Evolutionary conservation across 2,797 vertebrate genomes (phyloP), one percentile per base, ranked within the genome.

Genomic region (Microctenopoma steveboyesi): DNA sequence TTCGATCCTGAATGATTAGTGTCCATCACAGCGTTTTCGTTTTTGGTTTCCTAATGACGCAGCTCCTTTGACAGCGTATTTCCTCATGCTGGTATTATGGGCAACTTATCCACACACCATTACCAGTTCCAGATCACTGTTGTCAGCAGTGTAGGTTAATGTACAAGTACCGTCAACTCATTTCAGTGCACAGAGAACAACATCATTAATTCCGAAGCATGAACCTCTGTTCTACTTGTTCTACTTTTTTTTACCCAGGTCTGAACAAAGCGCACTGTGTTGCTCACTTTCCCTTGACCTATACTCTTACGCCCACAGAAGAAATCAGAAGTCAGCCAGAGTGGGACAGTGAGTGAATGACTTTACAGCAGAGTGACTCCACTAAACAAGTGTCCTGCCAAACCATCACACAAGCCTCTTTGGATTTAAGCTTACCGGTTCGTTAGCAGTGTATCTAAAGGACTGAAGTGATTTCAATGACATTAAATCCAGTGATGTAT

Each of bases 1-100:
- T 84, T 85, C 87, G 86, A 89, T 88, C 81, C 87, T 89, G 87
- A 91, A 83, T 83, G 90, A 92, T 91, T 79, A 81, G 72, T 77
- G 78, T 88, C 90, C 86, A 78, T 86, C 80, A 54, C 75, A 86
- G 86, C 79, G 75, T 91, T 82, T 84, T 69, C 78, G 84, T 86
- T 76, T 86, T 82, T 81, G 76, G 67, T 61, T 81, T 86, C 67
- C 76, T 88, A 89, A 89, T 83, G 82, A 91, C 51, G 13, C 4
- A 46, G 74, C 57, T 66, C 78, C 86, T 85, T 77, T 79, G 84
- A 83, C 84, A 85, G 76, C 77, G 6, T 66, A 68, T 84, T 86
- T 88, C 64, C 64, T 88, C 83, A 66, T 60, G 59, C 46, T 71
- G 82, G 42, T 35, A 85, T 87, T 83, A 84, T 86, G 62, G 73